These are phyloP conservation scores for Microctenopoma steveboyesi DNA, from an alignment of 2,797 vertebrate species.

Conservation along the genomic window DNA sequence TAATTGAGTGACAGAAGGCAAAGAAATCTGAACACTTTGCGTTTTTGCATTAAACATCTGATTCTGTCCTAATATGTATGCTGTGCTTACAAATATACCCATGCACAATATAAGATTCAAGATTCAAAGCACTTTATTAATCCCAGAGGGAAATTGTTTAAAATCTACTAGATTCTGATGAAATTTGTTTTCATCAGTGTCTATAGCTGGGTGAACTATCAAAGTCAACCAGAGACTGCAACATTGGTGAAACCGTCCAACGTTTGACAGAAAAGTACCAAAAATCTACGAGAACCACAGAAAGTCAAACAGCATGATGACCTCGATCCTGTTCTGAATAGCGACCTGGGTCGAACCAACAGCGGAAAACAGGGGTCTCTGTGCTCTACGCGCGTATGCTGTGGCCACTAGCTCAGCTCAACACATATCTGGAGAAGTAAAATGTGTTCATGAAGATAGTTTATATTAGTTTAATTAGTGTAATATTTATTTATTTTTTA, in stretches of 20 bases:
- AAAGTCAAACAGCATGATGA: background rate
- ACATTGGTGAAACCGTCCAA: background rate
- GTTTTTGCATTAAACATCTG: too few relatives aligned
- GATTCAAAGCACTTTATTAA: too few relatives aligned
- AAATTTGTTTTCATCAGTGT: too few relatives aligned
- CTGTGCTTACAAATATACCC: too few relatives aligned
- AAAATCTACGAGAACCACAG: background rate
- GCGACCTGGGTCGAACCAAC: conserved; percentile 35
- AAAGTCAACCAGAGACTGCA: too few relatives aligned
- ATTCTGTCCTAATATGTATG: too few relatives aligned
- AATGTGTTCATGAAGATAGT: fast-evolving
- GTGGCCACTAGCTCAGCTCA: fast-evolving
- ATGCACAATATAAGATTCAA: too few relatives aligned
- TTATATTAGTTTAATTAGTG: fast-evolving
- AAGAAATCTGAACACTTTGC: too few relatives aligned
- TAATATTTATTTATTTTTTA: background rate
- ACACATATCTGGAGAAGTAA: fast-evolving
- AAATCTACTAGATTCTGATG: too few relatives aligned
- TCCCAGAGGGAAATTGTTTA: too few relatives aligned
- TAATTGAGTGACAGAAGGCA: too few relatives aligned
- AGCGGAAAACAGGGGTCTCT: fast-evolving
- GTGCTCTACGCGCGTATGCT: fast-evolving
- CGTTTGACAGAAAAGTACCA: background rate
- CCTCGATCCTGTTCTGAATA: background rate
- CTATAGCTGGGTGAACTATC: too few relatives aligned